Base-by-base conservation (phyloP, 2,797 vertebrate species). In the Psittacula echo region DNA sequence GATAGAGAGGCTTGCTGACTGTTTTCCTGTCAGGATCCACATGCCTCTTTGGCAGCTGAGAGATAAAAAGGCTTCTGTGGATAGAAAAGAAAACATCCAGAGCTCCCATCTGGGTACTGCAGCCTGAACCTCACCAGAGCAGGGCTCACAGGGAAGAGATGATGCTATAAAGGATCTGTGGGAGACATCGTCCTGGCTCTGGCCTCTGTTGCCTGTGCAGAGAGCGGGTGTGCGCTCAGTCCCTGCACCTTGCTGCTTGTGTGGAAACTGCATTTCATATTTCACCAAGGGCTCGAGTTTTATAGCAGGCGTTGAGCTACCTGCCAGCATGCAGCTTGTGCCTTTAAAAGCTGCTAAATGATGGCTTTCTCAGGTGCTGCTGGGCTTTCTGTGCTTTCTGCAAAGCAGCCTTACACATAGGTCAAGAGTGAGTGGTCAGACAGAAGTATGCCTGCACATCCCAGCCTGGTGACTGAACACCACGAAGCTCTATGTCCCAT, bases 41-140 rank as follows among this genome's bases (percentile, higher is more conserved):
- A 14, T 65, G 77, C 20, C 44, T 84, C 70, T 90, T 41, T 62
- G 79, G 73, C 85, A 95, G 76, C 65, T 74, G 53, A 85, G 92
- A 91, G 79, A 83, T 90, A 51, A 92, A 91, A 89, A 51, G 44
- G 41, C 37, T 72, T 90, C 87, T 94, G 80, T 60, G 76, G 47
- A 14, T 58, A 64, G 50, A 85, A 86, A 76, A 45, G 42, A 84
- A 83, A 94, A 81, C 41, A 85, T 26, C 29, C 91, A 94, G 71
- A 85, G 78, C 76, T 95, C 41, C 68, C 68, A 47, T 82, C 47
- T 93, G 81, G 42, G 26, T 50, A 72, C 66, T 66, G 79, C 53
- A 68, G 66, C 34, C 65, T 72, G 53, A 92, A 50, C 39, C 0
- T 1, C 34, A 7, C n/a, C 3, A 6, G 50, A 66, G 32, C n/a